Percentiles rank a stretch among this genome's conserved stretches.
Conservation (phyloP, 1,140 invertebrate species). For the Stegodyphus dumicola region DNA sequence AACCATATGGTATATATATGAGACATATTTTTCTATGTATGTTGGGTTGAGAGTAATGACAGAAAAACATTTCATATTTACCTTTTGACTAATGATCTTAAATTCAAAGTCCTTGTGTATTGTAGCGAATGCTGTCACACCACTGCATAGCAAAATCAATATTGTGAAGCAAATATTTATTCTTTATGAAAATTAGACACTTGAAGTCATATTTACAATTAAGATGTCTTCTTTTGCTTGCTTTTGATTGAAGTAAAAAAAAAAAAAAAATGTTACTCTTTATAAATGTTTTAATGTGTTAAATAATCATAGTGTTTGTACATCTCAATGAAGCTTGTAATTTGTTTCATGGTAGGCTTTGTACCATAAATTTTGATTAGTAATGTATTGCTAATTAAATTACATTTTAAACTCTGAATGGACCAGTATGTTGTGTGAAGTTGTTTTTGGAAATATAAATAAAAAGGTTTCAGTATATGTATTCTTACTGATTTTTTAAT, state of each 20-base stretch:
- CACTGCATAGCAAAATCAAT: conserved; percentile 26
- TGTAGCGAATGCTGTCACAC: conserved; percentile 13
- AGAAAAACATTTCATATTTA: background rate
- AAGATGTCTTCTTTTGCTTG: conserved; percentile 9
- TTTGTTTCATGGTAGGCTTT: too few species aligned
- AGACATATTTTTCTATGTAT: conserved; percentile 30
- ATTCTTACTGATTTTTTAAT: too few species aligned
- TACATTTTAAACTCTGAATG: too few species aligned
- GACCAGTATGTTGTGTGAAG: too few species aligned
- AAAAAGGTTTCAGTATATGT: too few species aligned
- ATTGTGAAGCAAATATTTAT: background rate
- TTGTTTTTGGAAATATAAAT: too few species aligned
- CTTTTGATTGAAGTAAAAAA: conserved; percentile 3
- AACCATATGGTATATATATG: background rate
- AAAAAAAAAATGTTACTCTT: background rate
- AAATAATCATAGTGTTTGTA: conserved; percentile 14
- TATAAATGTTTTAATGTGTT: conserved; percentile 26
- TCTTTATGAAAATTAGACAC: background rate
- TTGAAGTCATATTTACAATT: conserved; percentile 6
- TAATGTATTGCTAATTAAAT: too few species aligned
- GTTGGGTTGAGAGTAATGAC: background rate
- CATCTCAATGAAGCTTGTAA: too few species aligned
- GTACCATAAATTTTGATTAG: too few species aligned
- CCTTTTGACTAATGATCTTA: background rate
- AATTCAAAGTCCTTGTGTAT: too few species aligned